These are phyloP conservation scores for Biston betularia DNA, from an alignment of 2,888 invertebrate species.

Conservation along the genomic window DNA sequence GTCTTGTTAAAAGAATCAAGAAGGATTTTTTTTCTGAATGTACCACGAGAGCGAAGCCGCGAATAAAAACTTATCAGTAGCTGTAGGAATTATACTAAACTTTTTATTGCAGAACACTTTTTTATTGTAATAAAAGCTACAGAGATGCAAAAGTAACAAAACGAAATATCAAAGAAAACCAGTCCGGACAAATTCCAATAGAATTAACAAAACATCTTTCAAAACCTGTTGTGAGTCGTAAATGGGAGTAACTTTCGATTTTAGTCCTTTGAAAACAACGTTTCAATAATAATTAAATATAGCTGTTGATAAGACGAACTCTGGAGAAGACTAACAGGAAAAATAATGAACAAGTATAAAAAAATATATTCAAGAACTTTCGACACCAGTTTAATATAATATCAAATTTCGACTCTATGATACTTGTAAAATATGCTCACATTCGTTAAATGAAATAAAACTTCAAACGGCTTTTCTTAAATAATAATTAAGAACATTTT, in stretches of 20 bases:
- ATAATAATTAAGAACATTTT: too few relatives aligned
- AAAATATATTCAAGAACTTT: too few relatives aligned
- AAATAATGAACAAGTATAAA: not conserved
- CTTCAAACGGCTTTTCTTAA: too few relatives aligned
- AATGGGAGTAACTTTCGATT: conserved; percentile 26
- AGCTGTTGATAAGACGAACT: not conserved
- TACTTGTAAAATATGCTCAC: too few relatives aligned
- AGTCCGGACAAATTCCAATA: conserved; percentile 23
- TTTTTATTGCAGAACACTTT: too few relatives aligned
- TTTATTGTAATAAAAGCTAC: not conserved
- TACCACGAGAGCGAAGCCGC: too few relatives aligned
- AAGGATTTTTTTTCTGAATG: too few relatives aligned
- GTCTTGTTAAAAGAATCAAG: too few relatives aligned
- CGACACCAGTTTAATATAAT: not conserved
- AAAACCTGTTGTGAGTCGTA: conserved; percentile 25
- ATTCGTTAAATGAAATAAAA: too few relatives aligned
- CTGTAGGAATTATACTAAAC: too few relatives aligned
- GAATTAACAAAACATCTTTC: conserved; percentile 17
- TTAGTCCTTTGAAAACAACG: conserved; percentile 7
- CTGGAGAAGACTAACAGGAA: not conserved
- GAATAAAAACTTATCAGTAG: too few relatives aligned
- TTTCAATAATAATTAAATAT: not conserved
- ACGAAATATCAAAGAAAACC: conserved; percentile 14
- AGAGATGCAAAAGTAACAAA: not conserved
- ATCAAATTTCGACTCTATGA: too few relatives aligned